phyloP scores from a whole-genome alignment of 1,140 invertebrate species.

The Heliconius hermathena region DNA sequence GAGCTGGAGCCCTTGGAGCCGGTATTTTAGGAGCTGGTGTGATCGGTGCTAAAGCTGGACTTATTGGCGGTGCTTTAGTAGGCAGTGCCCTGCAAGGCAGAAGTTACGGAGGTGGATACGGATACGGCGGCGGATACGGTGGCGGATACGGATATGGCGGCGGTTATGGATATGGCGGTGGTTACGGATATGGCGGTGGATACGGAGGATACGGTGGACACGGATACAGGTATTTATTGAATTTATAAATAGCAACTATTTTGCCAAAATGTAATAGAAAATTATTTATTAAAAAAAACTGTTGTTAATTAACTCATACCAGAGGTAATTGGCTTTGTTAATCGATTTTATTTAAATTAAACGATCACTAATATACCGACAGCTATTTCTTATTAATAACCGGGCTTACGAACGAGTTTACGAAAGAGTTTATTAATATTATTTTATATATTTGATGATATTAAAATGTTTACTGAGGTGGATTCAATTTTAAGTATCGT shows the following conservation, averaged over 20 bases:
- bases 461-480: not conserved
- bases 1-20: slow-evolving; percentile 50
- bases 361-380: slow-evolving; percentile 15
- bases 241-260: not conserved
- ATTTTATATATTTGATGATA: not conserved
- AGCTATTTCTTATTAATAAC: slow-evolving; percentile 19
- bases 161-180: slow-evolving; percentile 41
- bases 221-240: slow-evolving; percentile 21
- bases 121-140: slow-evolving; percentile 45
- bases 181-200: slow-evolving; percentile 47
- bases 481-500: not conserved
- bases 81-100: slow-evolving; percentile 50
- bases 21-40: slow-evolving; percentile 59
- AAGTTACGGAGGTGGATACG: slow-evolving; percentile 53
- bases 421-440: not conserved
- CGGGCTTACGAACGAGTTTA: not conserved
- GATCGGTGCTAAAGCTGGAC: slow-evolving; percentile 64
- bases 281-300: not conserved
- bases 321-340: not conserved
- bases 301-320: not conserved
- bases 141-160: slow-evolving; percentile 51
- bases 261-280: not conserved
- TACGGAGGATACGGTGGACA: slow-evolving; percentile 21
- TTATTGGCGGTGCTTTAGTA: slow-evolving; percentile 65
- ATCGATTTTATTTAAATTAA: slow-evolving; percentile 15